Conservation (phyloP, 2,888 invertebrate species). For the Lycaena phlaeas region DNA sequence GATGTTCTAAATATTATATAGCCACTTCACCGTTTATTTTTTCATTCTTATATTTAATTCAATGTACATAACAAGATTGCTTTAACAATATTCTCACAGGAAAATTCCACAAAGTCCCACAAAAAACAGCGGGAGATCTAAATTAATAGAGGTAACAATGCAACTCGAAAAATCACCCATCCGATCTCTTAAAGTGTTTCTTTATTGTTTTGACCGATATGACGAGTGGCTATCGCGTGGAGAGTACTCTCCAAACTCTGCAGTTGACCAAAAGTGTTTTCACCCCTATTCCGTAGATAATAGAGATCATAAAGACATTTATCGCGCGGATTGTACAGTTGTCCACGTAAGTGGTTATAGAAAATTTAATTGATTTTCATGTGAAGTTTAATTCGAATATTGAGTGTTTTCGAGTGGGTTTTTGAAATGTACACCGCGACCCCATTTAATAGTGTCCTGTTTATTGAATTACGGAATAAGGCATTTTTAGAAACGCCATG, state of each 20-base stretch:
- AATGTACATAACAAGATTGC: constrained; percentile 12
- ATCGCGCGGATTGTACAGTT: background rate
- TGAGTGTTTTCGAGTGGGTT: constrained; percentile 18
- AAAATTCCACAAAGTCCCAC: constrained; percentile 34
- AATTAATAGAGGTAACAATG: constrained; percentile 46
- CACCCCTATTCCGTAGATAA: background rate
- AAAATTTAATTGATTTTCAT: constrained; percentile 53
- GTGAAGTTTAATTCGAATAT: constrained; percentile 32
- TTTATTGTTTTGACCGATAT: constrained; percentile 55
- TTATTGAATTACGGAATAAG: no score
- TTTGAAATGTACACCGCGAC: constrained; percentile 43
- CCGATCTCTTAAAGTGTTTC: constrained; percentile 50
- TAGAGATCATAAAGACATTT: background rate
- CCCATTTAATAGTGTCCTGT: no score
- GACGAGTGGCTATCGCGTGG: constrained; percentile 61
- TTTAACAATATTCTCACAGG: constrained; percentile 59
- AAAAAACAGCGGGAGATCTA: constrained; percentile 28
- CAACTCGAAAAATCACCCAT: constrained; percentile 46
- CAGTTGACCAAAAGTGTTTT: background rate
- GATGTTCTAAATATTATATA: no score
- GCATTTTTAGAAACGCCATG: no score
- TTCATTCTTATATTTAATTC: no score
- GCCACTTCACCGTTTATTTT: no score
- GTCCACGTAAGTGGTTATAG: constrained; percentile 34
- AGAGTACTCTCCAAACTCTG: constrained; percentile 4